Evolutionary conservation across 1,140 invertebrate species (phyloP), one percentile per base, ranked within the genome.

Genomic region (Zaprionus ornatus): DNA sequence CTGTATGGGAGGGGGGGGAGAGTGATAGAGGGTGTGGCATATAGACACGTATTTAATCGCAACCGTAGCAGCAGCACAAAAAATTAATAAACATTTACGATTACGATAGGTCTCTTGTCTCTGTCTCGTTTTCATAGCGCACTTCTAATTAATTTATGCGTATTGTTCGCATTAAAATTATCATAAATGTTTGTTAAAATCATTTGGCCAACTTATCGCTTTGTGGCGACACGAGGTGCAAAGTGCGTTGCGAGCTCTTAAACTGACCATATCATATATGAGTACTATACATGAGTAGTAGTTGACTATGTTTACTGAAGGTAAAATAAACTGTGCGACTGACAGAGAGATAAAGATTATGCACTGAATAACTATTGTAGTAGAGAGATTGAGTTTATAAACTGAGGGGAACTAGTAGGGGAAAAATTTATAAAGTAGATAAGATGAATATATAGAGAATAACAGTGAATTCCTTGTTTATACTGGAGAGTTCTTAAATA

Each of bases 81-180:
- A 78, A 65, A 88, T 84, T 87, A 88, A 88, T 88, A 86, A 77
- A 80, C 84, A 78, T 87, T 87, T 88, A 88, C 83, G 80, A 88
- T 88, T 83, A 72, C 67, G 59, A 60, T 55, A 29, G 65, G 42
- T 57, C 68, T 70, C 79, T 82, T 80, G 62, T 63, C 74, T 80
- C 54, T 70, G 7, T 37, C 4, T 15, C 52, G 77, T 74, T 61
- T n/a, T 45, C 40, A n/a, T n/a, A 7, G 40, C 65, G 54, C 67
- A 63, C 21, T 62, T 19, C 35, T 79, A 85, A 87, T 88, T 87
- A 84, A 87, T 87, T 90, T 87, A 87, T 87, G 85, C 78, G 82
- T 48, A 74, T 45, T 84, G 67, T 52, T 50, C 68, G 59, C 80
- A 87, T 88, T 87, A 88, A 87, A 87, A 88, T 78, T 69, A 67